Evolutionary conservation across 2,888 invertebrate genomes (phyloP).

Genomic region (Cyrtodaria siliqua): DNA sequence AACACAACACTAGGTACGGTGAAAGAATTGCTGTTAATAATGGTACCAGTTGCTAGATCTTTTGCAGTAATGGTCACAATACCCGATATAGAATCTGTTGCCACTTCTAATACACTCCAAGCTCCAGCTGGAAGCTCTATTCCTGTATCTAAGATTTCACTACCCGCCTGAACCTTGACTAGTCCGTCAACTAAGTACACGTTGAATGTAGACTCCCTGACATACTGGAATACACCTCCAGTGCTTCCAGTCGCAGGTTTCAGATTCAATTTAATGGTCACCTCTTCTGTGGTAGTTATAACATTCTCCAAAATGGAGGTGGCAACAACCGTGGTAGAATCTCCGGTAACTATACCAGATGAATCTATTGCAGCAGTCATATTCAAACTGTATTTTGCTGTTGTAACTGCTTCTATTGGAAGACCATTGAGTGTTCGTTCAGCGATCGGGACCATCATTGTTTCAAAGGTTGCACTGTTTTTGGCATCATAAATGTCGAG

Average conservation of each 20-base stretch:
- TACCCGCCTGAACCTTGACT: constrained; percentile 34
- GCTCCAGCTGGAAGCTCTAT: constrained; percentile 21
- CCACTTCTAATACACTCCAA: constrained; percentile 61
- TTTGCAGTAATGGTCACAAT: background rate
- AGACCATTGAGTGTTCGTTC: constrained; percentile 16
- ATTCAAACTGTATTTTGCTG: constrained; percentile 24
- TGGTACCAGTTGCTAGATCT: constrained; percentile 1
- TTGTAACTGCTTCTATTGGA: constrained; percentile 32
- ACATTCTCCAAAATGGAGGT: constrained; percentile 24
- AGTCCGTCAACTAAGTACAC: constrained; percentile 30
- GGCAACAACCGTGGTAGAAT: constrained; percentile 24
- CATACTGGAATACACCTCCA: constrained; percentile 47
- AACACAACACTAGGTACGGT: constrained; percentile 52
- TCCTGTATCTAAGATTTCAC: constrained; percentile 28
- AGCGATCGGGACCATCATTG: constrained; percentile 21
- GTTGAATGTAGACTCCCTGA: constrained; percentile 31
- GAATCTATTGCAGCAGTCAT: constrained; percentile 5
- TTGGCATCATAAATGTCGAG: constrained; percentile 6
- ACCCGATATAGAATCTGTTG: constrained; percentile 41
- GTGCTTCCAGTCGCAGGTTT: constrained; percentile 32
- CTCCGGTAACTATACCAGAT: no score
- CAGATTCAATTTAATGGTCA: constrained; percentile 31
- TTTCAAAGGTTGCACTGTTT: constrained; percentile 7
- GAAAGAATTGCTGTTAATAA: constrained; percentile 17
- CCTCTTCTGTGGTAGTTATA: constrained; percentile 16